Base-by-base conservation (phyloP, 37 sponge, comb jelly and placozoan genomes). In the Halisarca cf. caerulea region DNA sequence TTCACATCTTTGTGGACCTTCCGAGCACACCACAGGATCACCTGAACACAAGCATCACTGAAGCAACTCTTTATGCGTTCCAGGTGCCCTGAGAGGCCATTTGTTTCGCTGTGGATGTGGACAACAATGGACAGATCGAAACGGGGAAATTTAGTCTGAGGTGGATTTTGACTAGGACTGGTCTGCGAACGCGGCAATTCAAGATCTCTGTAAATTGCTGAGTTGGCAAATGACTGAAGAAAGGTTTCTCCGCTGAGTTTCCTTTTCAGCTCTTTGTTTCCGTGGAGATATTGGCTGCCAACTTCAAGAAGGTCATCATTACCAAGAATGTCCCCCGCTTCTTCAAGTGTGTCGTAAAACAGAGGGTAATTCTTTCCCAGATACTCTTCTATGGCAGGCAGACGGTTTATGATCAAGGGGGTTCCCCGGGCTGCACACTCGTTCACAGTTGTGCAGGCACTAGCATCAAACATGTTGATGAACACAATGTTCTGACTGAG, bases 301-400 rank as follows among this genome's bases (percentile, higher is more conserved):
- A 60, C 21, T 35, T 32, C 17, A 15, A 90, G 86, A 66, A 30
- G 54, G 1, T 86, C 90, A 15, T 57, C 21, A 40, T 74, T 41
- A 25, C 25, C n/a, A 15, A 90, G 58, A 54, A 90, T 17, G 6
- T 34, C 39, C 3, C 79, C 54, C 24, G 90, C 90, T 64, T 82
- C 86, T 7, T 90, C 83, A 15, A 90, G 68, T 11, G 78, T 77
- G 20, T 82, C 55, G 57, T 90, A 90, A 28, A 86, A 86, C n/a
- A 90, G 83, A 35, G 90, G 90, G 42, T 90, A 90, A 3, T 71
- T 58, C 38, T 40, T 51, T 2, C 86, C 86, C 37, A 90, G 83
- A 41, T 86, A 90, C 55, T 90, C 90, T 44, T 86, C 90, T 7
- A 82, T 15, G 18, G 77, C 90, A 41, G 90, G 87, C 8, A 90